Percentiles rank a stretch among this genome's conserved stretches.
phyloP scores from a whole-genome alignment of 2,113 vertebrate species.

The Larimichthys crocea region DNA sequence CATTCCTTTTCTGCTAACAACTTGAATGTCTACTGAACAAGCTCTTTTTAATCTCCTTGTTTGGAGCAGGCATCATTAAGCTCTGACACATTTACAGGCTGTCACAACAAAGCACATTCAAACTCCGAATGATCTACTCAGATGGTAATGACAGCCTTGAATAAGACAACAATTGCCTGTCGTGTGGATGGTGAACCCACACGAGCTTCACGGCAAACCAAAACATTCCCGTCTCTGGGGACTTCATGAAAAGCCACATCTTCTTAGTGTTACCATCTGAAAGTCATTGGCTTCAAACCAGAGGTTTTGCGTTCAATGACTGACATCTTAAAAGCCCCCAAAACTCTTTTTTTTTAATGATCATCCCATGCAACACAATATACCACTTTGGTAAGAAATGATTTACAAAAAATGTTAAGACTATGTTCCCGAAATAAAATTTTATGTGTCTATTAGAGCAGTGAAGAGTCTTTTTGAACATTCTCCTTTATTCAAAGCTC shows the following conservation, averaged over 20 bases:
- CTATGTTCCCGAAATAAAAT: conserved; percentile 14
- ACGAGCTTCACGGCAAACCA: conserved; percentile 40
- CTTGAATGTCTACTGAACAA: conserved; percentile 7
- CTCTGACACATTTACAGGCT: conserved; percentile 39
- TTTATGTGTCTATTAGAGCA: background rate
- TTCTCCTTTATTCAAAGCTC: conserved; percentile 21
- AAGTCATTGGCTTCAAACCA: conserved; percentile 41
- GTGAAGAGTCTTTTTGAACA: conserved; percentile 11
- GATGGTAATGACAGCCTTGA: conserved; percentile 59
- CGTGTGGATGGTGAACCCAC: conserved; percentile 21
- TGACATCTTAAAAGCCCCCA: conserved; percentile 42
- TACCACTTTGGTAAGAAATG: conserved; percentile 11
- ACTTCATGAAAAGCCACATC: conserved; percentile 57
- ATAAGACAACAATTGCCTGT: conserved; percentile 57
- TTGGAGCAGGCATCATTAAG: conserved; percentile 35
- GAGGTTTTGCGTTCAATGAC: conserved; percentile 43
- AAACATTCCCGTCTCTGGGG: conserved; percentile 51
- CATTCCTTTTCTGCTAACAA: background rate
- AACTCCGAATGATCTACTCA: conserved; percentile 28
- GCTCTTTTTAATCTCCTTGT: conserved; percentile 6
- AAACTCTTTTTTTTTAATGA: conserved; percentile 13
- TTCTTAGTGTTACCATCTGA: conserved; percentile 58
- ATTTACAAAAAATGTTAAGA: conserved; percentile 7
- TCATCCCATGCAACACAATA: conserved; percentile 40
- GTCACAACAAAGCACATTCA: conserved; percentile 52